phyloP scores from a whole-genome alignment of 1,140 invertebrate genomes.

The Rhynchophorus ferrugineus region DNA sequence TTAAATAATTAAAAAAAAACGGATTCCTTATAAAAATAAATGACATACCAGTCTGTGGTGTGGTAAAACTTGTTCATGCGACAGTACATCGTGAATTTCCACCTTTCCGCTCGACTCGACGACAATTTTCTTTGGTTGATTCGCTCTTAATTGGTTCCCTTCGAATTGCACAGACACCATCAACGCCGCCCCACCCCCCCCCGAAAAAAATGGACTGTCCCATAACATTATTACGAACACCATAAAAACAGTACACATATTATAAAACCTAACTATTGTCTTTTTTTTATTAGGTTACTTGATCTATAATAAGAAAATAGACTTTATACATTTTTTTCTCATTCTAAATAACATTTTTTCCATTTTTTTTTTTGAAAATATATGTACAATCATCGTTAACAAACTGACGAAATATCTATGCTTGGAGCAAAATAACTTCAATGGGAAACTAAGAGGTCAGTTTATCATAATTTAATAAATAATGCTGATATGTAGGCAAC shows the following conservation, averaged over 20 bases:
- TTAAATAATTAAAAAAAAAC: conserved; percentile 15
- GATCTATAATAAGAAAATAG: conserved; percentile 31
- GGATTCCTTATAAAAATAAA: not conserved
- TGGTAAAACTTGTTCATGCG: conserved; percentile 16
- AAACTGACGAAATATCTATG: conserved; percentile 6
- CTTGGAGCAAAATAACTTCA: conserved; percentile 14
- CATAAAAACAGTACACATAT: too few relatives aligned
- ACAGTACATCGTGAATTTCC: too few relatives aligned
- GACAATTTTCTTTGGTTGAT: too few relatives aligned
- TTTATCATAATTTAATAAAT: conserved; percentile 21
- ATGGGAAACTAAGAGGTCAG: not conserved
- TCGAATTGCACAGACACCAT: too few relatives aligned
- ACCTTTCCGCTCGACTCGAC: too few relatives aligned
- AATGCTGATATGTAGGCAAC: conserved; percentile 26
- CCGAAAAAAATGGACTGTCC: too few relatives aligned
- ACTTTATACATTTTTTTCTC: conserved; percentile 28
- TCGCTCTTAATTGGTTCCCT: too few relatives aligned
- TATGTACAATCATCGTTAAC: conserved; percentile 16
- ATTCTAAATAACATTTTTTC: conserved; percentile 13
- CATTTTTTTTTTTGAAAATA: conserved; percentile 10
- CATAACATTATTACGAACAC: too few relatives aligned
- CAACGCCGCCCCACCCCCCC: too few relatives aligned
- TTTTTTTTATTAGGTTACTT: conserved; percentile 25
- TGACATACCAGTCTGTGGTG: not conserved
- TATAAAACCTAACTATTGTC: conserved; percentile 33